Evolutionary conservation across 2,113 vertebrate species (phyloP).

Genomic region (Nycticryphes semicollaris): DNA sequence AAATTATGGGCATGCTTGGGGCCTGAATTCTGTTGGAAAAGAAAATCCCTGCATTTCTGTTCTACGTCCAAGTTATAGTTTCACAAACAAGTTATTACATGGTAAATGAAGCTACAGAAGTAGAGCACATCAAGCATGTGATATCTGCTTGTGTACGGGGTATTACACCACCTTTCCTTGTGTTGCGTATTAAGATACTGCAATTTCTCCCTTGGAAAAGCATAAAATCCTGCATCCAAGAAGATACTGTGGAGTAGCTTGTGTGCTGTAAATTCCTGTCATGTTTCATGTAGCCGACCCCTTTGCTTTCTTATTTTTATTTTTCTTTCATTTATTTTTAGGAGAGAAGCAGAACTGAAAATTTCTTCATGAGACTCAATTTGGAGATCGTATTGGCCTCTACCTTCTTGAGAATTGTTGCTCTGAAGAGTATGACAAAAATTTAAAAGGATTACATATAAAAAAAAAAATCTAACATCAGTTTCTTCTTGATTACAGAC

Average conservation of each 20-base stretch:
- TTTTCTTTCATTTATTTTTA: background rate
- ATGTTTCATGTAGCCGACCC: background rate
- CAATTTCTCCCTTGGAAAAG: background rate
- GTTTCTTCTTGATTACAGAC: constrained; percentile 65
- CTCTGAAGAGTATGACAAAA: background rate
- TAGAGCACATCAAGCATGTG: background rate
- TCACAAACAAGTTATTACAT: background rate
- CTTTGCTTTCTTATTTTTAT: background rate
- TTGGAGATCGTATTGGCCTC: background rate
- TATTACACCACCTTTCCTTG: background rate
- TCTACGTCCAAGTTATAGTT: background rate
- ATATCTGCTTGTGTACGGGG: background rate
- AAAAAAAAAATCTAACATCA: background rate
- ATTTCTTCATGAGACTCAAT: background rate
- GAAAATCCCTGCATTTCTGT: background rate
- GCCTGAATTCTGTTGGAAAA: background rate
- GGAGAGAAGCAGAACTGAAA: background rate
- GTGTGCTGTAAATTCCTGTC: background rate
- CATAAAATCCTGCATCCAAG: background rate
- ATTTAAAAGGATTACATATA: background rate
- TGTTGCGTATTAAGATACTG: background rate
- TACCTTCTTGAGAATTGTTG: background rate
- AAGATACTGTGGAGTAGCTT: background rate
- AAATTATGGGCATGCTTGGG: background rate
- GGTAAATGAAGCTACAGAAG: background rate